Base-by-base conservation (phyloP, 35 echinoderm and acorn worm species). In the Stichopus chloronotus region DNA sequence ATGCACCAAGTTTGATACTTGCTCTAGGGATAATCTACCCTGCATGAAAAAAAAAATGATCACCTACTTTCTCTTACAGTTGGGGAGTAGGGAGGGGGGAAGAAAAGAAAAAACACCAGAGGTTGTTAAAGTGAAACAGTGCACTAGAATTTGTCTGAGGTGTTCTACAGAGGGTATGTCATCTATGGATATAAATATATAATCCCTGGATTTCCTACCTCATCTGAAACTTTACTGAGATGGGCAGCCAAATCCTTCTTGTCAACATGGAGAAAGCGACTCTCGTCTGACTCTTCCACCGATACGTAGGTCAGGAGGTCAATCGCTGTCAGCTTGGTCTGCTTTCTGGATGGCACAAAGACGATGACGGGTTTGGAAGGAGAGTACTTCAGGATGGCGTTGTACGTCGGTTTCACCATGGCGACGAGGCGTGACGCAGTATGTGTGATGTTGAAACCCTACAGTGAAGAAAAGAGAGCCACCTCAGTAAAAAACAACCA, bases 401-500 rank as follows among this genome's bases (percentile, higher is more conserved):
- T 99, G 90, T 99, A 99, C 3, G 97, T 95, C 3, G 95, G 97
- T 65, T 99, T 99, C 88, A 99, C 97, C 97, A 99, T 99, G 87
- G 97, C 97, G 22, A 99, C 96, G n/a, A 99, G 95, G 16, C 97
- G 93, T 20, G 97, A 99, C 61, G 95, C 95, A 7, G 95, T 96
- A 95, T 99, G 97, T 24, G 97, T 99, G 59, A 99, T 96, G 95
- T 99, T 99, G 93, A 99, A 99, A 8, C 97, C 97, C 92, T 95
- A 58, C 57, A 78, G 23, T 12, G 86, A 87, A n/a, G 87, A 93
- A 56, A 30, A 63, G 53, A 85, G 53, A 85, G 9, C 5, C 55
- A 0, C 30, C 30, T 43, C 30, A 43, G 3, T 43, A 43, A 43
- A 43, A 1, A 4, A 72, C 13, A 72, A 22, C 69, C 13, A 72